phyloP scores from a whole-genome alignment of 2,797 vertebrate genomes.

The Peromyscus aztecus region DNA sequence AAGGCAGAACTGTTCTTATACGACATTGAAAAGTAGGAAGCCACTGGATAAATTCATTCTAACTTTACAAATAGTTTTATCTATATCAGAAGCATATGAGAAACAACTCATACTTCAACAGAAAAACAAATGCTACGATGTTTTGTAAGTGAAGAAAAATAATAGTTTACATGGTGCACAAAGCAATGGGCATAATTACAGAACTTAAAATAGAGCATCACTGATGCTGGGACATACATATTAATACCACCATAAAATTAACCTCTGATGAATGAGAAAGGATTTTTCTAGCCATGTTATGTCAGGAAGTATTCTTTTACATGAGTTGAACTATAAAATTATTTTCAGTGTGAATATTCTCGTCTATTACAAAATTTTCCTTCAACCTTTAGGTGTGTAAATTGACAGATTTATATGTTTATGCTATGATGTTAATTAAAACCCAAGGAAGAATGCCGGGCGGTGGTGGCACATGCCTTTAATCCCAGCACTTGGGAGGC shows the following conservation, averaged over 20 bases:
- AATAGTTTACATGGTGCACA: background rate
- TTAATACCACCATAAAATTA: background rate
- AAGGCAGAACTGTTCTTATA: background rate
- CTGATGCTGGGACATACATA: background rate
- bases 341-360: background rate
- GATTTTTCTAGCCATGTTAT: background rate
- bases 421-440: background rate
- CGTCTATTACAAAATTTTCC: constrained; percentile 21
- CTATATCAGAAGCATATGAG: constrained; percentile 10
- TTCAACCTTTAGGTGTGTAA: background rate
- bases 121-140: background rate
- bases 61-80: constrained; percentile 34
- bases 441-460: background rate
- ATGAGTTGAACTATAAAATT: constrained; percentile 18
- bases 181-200: background rate
- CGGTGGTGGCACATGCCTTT: no score
- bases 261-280: background rate
- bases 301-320: background rate
- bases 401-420: background rate
- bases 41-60: constrained; percentile 2
- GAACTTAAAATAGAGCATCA: background rate
- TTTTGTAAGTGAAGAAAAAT: background rate
- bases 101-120: background rate
- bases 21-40: constrained; percentile 35
- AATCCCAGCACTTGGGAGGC: no score